Evolutionary conservation across 1,140 invertebrate genomes (phyloP), one percentile per base, ranked within the genome.

Genomic region (Scaptomyza pallida): DNA sequence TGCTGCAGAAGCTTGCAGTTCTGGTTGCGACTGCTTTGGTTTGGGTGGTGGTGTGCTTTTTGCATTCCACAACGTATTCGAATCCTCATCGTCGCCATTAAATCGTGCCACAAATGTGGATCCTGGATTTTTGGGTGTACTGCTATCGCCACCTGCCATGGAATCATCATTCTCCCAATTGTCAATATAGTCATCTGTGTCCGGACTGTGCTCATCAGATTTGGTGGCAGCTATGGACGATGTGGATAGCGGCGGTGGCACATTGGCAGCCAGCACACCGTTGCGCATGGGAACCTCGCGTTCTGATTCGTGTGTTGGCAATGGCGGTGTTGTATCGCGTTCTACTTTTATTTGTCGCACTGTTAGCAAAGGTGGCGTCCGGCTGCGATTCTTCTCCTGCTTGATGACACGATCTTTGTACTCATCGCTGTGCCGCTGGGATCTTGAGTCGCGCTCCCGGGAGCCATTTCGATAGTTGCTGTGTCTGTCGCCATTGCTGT

Each of bases 91-190:
- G 10, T 72, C 73, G 19, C 57, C 75, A 44, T 74, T 76, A 0
- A 80, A 10, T 6, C 44, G 21, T 4, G 15, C 8, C 48, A 30
- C 26, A 48, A 21, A 5, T 5, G 26, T 6, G 3, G 6, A 44
- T 0, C 52, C 26, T 5, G 45, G 33, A 12, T 64, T 68, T 40
- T 79, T 72, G 4, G 88, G 78, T 13, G 81, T 81, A 21, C 51
- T 81, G 37, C 65, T 69, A n/a, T 81, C 78, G 1, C 50, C 57
- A 5, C 59, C 62, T 4, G 63, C 60, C 51, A 73, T 55, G 0
- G 78, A 89, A 23, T 90, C 89, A 40, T 90, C 89, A 41, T 91
- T 89, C 48, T 91, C 90, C 90, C 90, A 91, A 72, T 90, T 91
- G 45, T 90, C 89, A 8, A 90, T 83, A 30, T 91, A 91, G 57